Conservation (phyloP, 2,888 invertebrate genomes). For the Napeogenes sylphis region DNA sequence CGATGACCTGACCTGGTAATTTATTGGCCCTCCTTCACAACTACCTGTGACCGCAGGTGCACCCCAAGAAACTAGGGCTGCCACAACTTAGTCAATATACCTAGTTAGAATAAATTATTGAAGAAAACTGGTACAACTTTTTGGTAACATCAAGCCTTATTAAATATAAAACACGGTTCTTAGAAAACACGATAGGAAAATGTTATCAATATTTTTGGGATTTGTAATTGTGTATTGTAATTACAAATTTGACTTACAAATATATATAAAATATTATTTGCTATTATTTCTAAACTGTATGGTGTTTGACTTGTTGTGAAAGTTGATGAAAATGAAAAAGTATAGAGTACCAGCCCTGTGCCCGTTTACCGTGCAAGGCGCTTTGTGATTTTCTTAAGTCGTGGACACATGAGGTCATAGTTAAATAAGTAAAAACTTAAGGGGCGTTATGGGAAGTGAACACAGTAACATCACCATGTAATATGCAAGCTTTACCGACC, state of each 20-base stretch:
- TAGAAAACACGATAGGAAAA: conserved; percentile 1
- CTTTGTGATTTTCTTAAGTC: conserved; percentile 77
- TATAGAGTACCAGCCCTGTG: conserved; percentile 51
- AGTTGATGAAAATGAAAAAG: neutral
- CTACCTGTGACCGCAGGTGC: conserved; percentile 73
- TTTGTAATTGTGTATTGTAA: too few relatives aligned
- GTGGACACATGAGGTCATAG: conserved; percentile 77
- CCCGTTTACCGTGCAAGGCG: conserved; percentile 50
- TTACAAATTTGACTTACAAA: too few relatives aligned
- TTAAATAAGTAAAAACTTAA: conserved; percentile 73
- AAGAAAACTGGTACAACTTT: neutral
- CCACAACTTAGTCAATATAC: conserved; percentile 16
- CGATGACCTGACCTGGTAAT: conserved; percentile 73
- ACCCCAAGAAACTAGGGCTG: conserved; percentile 65
- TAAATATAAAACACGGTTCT: neutral
- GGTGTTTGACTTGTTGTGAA: neutral
- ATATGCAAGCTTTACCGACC: conserved; percentile 64
- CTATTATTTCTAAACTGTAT: too few relatives aligned
- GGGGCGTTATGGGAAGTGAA: conserved; percentile 78
- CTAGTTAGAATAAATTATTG: neutral
- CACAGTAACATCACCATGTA: conserved; percentile 71
- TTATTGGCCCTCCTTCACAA: conserved; percentile 68
- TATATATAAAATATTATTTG: too few relatives aligned
- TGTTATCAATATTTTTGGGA: neutral
- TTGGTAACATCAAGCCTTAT: neutral